These are phyloP conservation scores for Brevimyrus niger DNA, from an alignment of 2,113 vertebrate genomes.

Conservation along the genomic window DNA sequence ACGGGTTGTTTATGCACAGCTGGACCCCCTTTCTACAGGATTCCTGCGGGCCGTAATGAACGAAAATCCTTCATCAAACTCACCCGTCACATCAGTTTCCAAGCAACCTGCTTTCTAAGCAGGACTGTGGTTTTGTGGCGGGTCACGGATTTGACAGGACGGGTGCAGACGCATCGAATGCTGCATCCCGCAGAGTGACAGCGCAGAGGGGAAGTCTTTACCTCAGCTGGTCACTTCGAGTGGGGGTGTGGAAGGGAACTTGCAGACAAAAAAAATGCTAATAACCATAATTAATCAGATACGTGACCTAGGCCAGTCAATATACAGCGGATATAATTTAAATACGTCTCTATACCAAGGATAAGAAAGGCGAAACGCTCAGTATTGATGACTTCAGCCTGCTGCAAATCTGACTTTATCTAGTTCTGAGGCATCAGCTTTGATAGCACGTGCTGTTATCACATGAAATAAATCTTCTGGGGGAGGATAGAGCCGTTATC, in stretches of 20 bases:
- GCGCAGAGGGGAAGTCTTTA: background rate
- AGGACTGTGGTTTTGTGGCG: background rate
- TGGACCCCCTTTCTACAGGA: background rate
- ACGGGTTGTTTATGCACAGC: background rate
- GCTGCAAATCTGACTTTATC: conserved; percentile 1
- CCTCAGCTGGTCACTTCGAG: background rate
- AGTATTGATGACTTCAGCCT: conserved; percentile 3
- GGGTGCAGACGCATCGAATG: background rate
- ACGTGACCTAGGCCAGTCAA: background rate
- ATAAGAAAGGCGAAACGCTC: background rate
- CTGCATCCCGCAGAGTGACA: background rate
- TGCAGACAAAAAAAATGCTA: background rate
- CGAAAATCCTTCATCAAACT: background rate
- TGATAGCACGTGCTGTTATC: background rate
- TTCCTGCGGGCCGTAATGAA: background rate
- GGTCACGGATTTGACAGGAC: background rate
- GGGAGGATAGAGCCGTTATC: background rate
- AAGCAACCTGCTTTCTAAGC: background rate
- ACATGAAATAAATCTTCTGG: background rate
- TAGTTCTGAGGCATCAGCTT: background rate
- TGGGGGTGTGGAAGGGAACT: background rate
- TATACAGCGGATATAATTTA: background rate
- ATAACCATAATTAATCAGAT: background rate
- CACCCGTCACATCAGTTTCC: background rate
- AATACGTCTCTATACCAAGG: background rate